Conservation (phyloP, 1,140 invertebrate genomes). For the Trichoplusia ni region DNA sequence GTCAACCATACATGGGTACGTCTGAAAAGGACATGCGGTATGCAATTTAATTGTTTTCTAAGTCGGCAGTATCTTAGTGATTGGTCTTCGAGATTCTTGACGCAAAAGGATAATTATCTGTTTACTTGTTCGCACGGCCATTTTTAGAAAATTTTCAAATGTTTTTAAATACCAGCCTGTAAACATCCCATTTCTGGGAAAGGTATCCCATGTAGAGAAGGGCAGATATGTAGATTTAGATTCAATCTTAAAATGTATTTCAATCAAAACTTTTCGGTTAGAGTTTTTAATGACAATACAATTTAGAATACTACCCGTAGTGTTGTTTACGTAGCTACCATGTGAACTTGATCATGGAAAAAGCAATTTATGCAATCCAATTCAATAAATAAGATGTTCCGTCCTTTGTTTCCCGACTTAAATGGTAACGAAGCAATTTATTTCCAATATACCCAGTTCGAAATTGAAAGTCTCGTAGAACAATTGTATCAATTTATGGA, state of each 20-base stretch:
- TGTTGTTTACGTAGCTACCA: background rate
- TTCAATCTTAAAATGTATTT: too few species aligned
- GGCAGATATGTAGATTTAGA: too few species aligned
- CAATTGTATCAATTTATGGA: conserved; percentile 55
- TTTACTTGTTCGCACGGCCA: too few species aligned
- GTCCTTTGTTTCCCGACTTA: conserved; percentile 19
- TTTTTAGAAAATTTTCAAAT: too few species aligned
- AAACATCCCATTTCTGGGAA: too few species aligned
- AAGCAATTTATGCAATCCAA: conserved; percentile 17
- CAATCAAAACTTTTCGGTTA: too few species aligned
- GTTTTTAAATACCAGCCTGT: too few species aligned
- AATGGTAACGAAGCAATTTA: conserved; percentile 31
- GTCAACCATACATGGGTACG: conserved; percentile 5
- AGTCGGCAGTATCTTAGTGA: background rate
- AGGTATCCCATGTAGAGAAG: too few species aligned
- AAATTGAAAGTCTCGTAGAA: conserved; percentile 41
- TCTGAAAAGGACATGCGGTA: conserved; percentile 16
- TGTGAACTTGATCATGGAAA: background rate
- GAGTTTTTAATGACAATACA: too few species aligned
- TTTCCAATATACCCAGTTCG: conserved; percentile 34
- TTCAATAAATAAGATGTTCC: conserved; percentile 14
- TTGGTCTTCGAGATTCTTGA: too few species aligned
- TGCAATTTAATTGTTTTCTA: conserved; percentile 40
- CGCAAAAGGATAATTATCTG: too few species aligned
- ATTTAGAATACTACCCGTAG: too few species aligned